Percentiles rank a stretch among this genome's conserved stretches.
phyloP scores from a whole-genome alignment of 2,888 invertebrate species.

The Heliconius erato region DNA sequence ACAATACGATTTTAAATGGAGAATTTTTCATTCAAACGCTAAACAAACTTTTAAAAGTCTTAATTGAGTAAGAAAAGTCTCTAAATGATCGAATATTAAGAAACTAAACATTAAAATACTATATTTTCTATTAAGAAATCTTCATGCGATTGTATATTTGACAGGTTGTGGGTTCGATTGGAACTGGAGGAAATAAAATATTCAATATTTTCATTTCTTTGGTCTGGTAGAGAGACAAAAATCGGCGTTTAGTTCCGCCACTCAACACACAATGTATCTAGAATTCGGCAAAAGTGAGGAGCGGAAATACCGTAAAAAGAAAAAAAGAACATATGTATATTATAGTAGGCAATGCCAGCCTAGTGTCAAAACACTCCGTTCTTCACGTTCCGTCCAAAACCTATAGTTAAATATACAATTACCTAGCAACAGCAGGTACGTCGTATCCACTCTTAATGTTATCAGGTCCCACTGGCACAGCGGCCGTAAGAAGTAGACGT shows the following conservation, averaged over 20 bases:
- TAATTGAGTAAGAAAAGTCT: neutral
- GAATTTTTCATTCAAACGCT: neutral
- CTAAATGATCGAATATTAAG: no score
- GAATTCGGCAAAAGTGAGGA: neutral
- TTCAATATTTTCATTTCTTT: neutral
- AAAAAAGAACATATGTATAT: no score
- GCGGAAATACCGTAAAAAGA: no score
- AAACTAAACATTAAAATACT: no score
- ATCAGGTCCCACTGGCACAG: constrained; percentile 97
- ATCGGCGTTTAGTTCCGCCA: no score
- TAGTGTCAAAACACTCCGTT: no score
- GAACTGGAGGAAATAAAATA: neutral
- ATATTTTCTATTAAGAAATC: no score
- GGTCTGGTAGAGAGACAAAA: no score
- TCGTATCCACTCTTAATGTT: constrained; percentile 96
- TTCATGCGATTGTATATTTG: no score
- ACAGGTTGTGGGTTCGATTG: neutral
- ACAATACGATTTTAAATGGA: constrained; percentile 4
- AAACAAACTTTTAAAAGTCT: neutral
- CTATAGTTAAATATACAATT: constrained; percentile 43
- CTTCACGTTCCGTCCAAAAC: no score
- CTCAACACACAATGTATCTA: neutral
- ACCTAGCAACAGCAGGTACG: constrained; percentile 95
- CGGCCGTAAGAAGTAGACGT: constrained; percentile 93
- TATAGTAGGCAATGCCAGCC: no score